Base-by-base conservation (phyloP, 2,113 vertebrate species). In the Odocoileus virginianus region DNA sequence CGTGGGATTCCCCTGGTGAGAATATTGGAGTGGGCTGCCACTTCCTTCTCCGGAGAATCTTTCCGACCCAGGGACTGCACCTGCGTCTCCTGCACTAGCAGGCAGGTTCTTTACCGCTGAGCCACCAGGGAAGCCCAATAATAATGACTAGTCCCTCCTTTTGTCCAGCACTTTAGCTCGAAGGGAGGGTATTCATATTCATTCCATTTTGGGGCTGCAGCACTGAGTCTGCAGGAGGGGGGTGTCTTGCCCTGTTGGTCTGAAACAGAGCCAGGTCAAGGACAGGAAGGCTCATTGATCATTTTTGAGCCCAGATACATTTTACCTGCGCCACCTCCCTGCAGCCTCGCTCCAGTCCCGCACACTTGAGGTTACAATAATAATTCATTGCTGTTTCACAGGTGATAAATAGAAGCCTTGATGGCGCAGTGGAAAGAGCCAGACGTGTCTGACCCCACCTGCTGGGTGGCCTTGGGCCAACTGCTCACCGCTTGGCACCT, bases 351-450 rank as follows among this genome's bases (percentile, higher is more conserved):
- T 19, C 52, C 40, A 23, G 55, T 43, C 87, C 95, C 45, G 19
- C 0, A 4, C 10, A 28, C 89, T 43, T 3, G 64, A 21, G 17
- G 71, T 45, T 47, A 61, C 50, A 43, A 76, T 76, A 58, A 58
- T 57, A 52, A 96, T 19, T 90, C 83, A 81, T 11, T 71, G 87
- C 96, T 88, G 45, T 64, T 85, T 96, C 78, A n/a, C 82, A 96
- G 95, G 93, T 91, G 90, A 97, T 92, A 85, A 87, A 96, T 91
- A 1, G 50, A 91, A 93, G 60, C 54, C 60, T 36, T 96, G 81
- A 90, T 2, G 10, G 85, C 3, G 43, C 58, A 54, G 55, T 85
- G 81, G 61, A 91, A 95, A 87, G 61, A 98, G 95, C 89, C 89
- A 92, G 94, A 33, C 0, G 1, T 0, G 0, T 54, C 67, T 11